Base-by-base conservation (phyloP, 2,797 vertebrate genomes). In the Argya squamiceps region DNA sequence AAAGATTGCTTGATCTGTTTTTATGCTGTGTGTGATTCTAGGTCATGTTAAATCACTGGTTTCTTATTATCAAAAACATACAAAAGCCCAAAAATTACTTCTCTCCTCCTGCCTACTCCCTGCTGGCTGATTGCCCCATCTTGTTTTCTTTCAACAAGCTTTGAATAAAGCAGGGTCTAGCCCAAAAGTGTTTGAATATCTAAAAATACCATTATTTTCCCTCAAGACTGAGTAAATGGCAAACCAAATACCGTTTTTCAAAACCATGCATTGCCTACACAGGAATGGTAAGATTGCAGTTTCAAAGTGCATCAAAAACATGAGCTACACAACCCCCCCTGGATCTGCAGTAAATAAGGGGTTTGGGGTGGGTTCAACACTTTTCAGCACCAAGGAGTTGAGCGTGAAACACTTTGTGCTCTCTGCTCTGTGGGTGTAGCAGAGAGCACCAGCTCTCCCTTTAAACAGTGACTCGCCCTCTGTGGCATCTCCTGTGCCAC, bases 331-430 rank as follows among this genome's bases (percentile, higher is more conserved):
- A 59, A 27, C 36, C 11, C 39, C 74, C 74, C 1, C 0, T 1
- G 71, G 64, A 39, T 17, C 36, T 36, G 34, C 9, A 89, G 68
- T 5, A 47, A 62, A 46, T 3, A 19, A 39, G 44, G 52, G 52
- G 12, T 24, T 63, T 36, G 64, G 55, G 53, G 55, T 27, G 37
- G 55, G 34, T 4, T 44, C 12, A 30, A 29, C 12, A 39, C 22
- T 60, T 37, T 4, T 16, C 34, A 84, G 52, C 55, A 52, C 11
- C 34, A 44, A 76, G 55, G 10, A 79, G 37, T 0, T 44, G n/a
- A 32, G 29, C 18, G 2, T 1, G 6, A 62, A 89, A 70, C 0
- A 0, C 47, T n/a, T 5, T 0, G 0, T 23, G 39, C 30, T 47
- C 19, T 65, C 27, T 79, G 63, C 63, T 8, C 10, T 29, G 63